These are phyloP conservation scores for Mormyrus lacerda DNA, from an alignment of 2,113 vertebrate genomes.

Conservation along the genomic window DNA sequence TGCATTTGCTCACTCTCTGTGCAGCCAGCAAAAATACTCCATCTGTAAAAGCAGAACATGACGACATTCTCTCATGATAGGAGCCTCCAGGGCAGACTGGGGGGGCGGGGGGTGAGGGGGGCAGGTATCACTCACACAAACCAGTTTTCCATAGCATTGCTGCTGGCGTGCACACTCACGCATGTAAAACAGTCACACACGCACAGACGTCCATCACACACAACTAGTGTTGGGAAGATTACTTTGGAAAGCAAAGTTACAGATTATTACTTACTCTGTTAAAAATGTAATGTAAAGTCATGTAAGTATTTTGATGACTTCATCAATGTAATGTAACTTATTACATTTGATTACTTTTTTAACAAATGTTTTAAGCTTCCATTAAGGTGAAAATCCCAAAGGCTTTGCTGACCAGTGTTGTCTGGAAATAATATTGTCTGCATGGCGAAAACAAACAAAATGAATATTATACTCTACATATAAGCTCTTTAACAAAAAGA, in stretches of 20 bases:
- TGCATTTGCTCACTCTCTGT: neutral
- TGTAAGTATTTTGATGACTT: neutral
- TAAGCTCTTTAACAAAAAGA: neutral
- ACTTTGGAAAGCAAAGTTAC: neutral
- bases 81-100: neutral
- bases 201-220: neutral
- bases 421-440: neutral
- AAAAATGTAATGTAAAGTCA: neutral
- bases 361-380: neutral
- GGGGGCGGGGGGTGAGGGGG: neutral
- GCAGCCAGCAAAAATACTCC: neutral
- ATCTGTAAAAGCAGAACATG: neutral
- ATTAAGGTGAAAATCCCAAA: neutral
- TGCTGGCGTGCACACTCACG: conserved; percentile 14
- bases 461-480: neutral
- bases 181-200: neutral
- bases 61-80: neutral
- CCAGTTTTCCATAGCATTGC: neutral
- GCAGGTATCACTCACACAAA: conserved; percentile 1
- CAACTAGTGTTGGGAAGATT: neutral
- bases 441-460: neutral
- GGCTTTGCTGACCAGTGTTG: neutral
- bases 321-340: neutral
- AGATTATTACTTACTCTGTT: neutral
- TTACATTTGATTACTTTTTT: neutral